phyloP scores from a whole-genome alignment of 2,888 invertebrate species.

The Yponomeuta plumbellus region DNA sequence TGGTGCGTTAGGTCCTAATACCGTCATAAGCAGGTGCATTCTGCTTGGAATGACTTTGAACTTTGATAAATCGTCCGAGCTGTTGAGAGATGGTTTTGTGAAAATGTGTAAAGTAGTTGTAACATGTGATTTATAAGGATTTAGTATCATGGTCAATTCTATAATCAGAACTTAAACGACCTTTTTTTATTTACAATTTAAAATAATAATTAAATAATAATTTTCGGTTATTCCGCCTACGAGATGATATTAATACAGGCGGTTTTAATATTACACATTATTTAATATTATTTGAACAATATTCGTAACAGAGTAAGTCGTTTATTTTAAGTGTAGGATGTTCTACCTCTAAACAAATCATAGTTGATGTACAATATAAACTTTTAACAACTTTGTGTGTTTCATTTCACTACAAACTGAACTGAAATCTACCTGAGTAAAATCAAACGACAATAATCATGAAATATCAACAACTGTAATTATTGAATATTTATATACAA shows the following conservation, averaged over 20 bases:
- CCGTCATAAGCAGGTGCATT: no score
- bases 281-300: background rate
- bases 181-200: background rate
- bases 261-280: conserved; percentile 37
- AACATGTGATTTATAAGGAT: background rate
- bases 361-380: conserved; percentile 71
- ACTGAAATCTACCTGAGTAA: conserved; percentile 9
- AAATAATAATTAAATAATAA: background rate
- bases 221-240: conserved; percentile 60
- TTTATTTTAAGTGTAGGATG: conserved; percentile 73
- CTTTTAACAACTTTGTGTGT: conserved; percentile 58
- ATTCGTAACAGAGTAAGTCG: conserved; percentile 51
- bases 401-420: conserved; percentile 9
- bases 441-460: conserved; percentile 34
- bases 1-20: no score
- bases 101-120: background rate
- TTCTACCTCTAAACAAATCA: conserved; percentile 75
- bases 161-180: background rate
- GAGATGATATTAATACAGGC: conserved; percentile 58
- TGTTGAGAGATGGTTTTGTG: background rate
- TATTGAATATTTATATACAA: conserved; percentile 73
- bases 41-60: background rate
- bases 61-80: no score
- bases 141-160: background rate
- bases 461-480: conserved; percentile 76